Conservation (phyloP, 2,888 invertebrate species). For the Nephrotoma flavescens region DNA sequence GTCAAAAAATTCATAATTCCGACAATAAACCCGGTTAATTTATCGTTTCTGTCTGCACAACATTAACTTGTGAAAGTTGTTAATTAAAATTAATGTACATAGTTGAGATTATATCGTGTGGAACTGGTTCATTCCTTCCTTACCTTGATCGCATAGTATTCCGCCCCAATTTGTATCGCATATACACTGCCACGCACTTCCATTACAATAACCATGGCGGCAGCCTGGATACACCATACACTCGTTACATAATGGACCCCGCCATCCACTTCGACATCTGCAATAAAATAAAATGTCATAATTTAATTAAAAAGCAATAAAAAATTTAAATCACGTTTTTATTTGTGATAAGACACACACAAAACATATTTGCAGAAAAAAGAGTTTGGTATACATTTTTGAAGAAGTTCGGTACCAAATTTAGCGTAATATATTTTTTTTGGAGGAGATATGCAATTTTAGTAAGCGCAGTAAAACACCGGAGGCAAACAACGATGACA, state of each 20-base stretch:
- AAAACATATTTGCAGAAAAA: background rate
- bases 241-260: slow-evolving; percentile 80
- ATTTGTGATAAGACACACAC: background rate
- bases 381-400: background rate
- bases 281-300: slow-evolving; percentile 14
- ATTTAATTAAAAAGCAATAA: background rate
- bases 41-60: background rate
- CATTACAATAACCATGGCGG: slow-evolving; percentile 89
- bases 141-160: slow-evolving; percentile 90
- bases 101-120: background rate
- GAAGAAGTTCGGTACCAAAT: background rate
- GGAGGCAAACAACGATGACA: background rate
- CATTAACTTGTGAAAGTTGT: background rate
- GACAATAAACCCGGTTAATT: background rate
- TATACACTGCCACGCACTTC: slow-evolving; percentile 89
- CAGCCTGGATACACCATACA: slow-evolving; percentile 94
- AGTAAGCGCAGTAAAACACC: background rate
- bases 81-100: background rate
- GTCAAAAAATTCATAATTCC: background rate
- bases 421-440: background rate
- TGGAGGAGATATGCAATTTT: background rate
- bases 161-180: slow-evolving; percentile 99
- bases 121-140: slow-evolving; percentile 10
- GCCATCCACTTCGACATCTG: slow-evolving; percentile 88
- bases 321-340: background rate